Conservation (phyloP, 2,113 vertebrate species). For the Pachycephala philippinensis region DNA sequence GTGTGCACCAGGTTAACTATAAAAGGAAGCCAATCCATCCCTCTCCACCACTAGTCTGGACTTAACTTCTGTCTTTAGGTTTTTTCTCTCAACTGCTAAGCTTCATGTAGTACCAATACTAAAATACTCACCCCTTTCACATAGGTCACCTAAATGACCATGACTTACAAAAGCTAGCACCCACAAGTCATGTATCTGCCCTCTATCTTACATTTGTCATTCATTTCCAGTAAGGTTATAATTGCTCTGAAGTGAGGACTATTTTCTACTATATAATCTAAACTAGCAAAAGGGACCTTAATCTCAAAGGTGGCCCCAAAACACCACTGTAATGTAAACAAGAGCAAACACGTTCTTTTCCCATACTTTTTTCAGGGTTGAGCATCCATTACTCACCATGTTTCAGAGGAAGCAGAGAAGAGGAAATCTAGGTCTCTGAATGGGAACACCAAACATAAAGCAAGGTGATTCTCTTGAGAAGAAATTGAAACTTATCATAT, state of each 20-base stretch:
- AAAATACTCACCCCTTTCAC: background rate
- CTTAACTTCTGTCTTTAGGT: background rate
- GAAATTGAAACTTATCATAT: background rate
- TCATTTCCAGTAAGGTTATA: background rate
- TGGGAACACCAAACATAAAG: background rate
- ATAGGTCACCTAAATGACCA: background rate
- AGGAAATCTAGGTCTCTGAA: background rate
- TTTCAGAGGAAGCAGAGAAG: background rate
- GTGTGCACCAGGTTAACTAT: background rate
- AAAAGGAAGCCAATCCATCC: background rate
- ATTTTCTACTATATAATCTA: background rate
- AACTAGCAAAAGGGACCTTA: background rate
- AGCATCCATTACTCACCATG: background rate
- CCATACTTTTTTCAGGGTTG: background rate
- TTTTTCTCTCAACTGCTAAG: background rate
- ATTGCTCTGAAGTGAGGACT: background rate
- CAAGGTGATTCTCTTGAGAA: background rate
- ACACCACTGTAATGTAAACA: background rate
- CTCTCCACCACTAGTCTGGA: background rate
- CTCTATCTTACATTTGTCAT: background rate
- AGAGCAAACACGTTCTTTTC: background rate
- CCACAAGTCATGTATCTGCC: background rate
- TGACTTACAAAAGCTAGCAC: background rate
- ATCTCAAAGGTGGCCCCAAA: background rate
- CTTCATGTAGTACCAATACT: background rate